phyloP scores from a whole-genome alignment of 30 jellyfish, hydroid and myxozoan genomes.

The Aurelia aurita complex sp. Pacific region DNA sequence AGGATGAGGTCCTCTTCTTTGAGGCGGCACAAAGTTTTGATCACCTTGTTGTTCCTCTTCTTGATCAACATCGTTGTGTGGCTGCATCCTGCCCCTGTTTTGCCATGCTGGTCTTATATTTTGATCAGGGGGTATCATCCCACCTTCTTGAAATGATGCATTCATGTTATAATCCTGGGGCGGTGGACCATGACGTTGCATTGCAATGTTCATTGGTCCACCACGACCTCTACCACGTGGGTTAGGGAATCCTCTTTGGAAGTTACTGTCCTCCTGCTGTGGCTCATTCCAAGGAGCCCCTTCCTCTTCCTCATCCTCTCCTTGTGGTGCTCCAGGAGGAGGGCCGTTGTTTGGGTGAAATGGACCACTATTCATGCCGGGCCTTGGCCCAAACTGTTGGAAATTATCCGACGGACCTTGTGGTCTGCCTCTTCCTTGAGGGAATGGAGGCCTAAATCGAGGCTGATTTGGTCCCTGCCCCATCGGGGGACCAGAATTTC shows the following conservation, averaged over 20 bases:
- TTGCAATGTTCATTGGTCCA: conserved; percentile 8
- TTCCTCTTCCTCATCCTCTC: background rate
- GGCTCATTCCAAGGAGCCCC: conserved; percentile 19
- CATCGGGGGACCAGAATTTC: background rate
- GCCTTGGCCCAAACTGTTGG: conserved; percentile 4
- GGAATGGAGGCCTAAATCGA: background rate
- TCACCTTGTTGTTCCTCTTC: background rate
- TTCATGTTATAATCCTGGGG: background rate
- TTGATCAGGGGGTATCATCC: conserved; percentile 10
- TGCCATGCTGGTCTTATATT: conserved; percentile 29
- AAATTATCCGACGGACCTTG: background rate
- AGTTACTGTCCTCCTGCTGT: background rate
- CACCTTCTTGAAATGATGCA: conserved; percentile 18
- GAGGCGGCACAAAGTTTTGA: conserved; percentile 33
- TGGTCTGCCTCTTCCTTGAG: conserved; percentile 1
- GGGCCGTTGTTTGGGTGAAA: background rate
- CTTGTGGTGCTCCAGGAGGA: background rate
- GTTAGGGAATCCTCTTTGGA: conserved; percentile 7
- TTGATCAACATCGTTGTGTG: background rate
- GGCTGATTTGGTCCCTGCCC: background rate
- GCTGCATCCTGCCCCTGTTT: conserved; percentile 20
- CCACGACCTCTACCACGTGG: conserved; percentile 75
- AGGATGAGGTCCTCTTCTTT: conserved; percentile 65
- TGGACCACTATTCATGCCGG: conserved; percentile 5
- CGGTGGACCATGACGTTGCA: conserved; percentile 14